phyloP scores from a whole-genome alignment of 2,113 vertebrate species.

The Trematocara nigrifrons region DNA sequence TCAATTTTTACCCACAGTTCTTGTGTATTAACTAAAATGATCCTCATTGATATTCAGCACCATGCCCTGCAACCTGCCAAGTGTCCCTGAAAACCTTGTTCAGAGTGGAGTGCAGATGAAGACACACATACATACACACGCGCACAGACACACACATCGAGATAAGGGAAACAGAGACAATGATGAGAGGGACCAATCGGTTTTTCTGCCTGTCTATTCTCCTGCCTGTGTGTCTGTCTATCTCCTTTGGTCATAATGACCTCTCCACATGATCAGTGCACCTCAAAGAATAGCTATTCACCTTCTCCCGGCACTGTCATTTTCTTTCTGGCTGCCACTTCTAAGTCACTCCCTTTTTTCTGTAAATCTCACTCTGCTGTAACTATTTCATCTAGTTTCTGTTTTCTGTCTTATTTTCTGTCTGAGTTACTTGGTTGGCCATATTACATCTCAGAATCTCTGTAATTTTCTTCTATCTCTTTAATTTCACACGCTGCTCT shows the following conservation, averaged over 20 bases:
- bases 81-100: conserved; percentile 53
- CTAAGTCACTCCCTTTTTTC: background rate
- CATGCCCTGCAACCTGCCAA: conserved; percentile 22
- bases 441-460: background rate
- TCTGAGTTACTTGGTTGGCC: background rate
- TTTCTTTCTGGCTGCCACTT: conserved; percentile 14
- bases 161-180: conserved; percentile 28
- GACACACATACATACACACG: background rate
- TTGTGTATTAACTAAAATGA: conserved; percentile 37
- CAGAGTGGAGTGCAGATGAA: conserved; percentile 44
- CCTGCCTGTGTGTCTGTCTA: conserved; percentile 2
- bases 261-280: conserved; percentile 31
- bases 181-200: background rate
- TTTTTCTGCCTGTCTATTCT: conserved; percentile 5
- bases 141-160: background rate
- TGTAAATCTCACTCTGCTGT: background rate
- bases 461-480: background rate
- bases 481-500: background rate
- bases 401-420: background rate
- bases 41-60: conserved; percentile 49
- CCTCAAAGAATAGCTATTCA: conserved; percentile 29
- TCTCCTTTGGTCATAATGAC: conserved; percentile 29
- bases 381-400: background rate
- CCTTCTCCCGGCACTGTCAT: conserved; percentile 32
- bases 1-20: conserved; percentile 2